Evolutionary conservation across 1,140 invertebrate species (phyloP).

Genomic region (Drosophila auraria): DNA sequence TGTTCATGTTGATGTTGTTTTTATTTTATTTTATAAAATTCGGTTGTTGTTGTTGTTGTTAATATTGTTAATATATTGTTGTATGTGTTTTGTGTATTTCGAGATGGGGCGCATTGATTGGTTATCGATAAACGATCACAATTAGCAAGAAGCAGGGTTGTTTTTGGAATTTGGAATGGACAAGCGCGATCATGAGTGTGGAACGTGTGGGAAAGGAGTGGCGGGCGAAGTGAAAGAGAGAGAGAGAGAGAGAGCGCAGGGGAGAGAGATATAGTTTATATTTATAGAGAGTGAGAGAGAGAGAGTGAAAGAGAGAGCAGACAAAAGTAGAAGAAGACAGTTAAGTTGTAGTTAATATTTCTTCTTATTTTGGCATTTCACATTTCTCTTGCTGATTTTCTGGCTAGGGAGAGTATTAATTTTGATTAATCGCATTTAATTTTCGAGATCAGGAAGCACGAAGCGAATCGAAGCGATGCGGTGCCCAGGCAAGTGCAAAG

Average conservation of each 20-base stretch:
- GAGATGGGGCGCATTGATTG: slow-evolving; percentile 29
- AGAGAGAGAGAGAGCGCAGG: slow-evolving; percentile 41
- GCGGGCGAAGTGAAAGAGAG: slow-evolving; percentile 27
- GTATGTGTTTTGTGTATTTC: slow-evolving; percentile 23
- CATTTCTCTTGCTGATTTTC: slow-evolving; percentile 43
- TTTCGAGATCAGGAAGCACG: slow-evolving; percentile 20
- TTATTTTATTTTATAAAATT: slow-evolving; percentile 35
- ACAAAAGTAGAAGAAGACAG: slow-evolving; percentile 75
- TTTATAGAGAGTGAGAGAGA: slow-evolving; percentile 32
- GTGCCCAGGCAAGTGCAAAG: slow-evolving; percentile 39
- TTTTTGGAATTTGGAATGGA: slow-evolving; percentile 28
- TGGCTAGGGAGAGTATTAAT: slow-evolving; percentile 43
- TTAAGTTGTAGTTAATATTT: slow-evolving; percentile 68
- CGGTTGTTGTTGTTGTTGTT: slow-evolving; percentile 47
- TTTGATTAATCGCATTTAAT: slow-evolving; percentile 40
- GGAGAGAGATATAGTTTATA: slow-evolving; percentile 49
- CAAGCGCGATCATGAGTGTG: slow-evolving; percentile 32
- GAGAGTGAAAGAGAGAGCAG: slow-evolving; percentile 73
- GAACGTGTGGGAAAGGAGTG: slow-evolving; percentile 24
- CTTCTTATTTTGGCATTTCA: slow-evolving; percentile 36
- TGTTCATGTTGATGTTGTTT: slow-evolving; percentile 51
- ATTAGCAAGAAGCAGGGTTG: slow-evolving; percentile 36
- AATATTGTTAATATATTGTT: slow-evolving; percentile 18
- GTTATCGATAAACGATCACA: slow-evolving; percentile 43
- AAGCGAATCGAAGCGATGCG: slow-evolving; percentile 22